Conservation (phyloP, 2,888 invertebrate genomes). For the Parasteatoda lunata region DNA sequence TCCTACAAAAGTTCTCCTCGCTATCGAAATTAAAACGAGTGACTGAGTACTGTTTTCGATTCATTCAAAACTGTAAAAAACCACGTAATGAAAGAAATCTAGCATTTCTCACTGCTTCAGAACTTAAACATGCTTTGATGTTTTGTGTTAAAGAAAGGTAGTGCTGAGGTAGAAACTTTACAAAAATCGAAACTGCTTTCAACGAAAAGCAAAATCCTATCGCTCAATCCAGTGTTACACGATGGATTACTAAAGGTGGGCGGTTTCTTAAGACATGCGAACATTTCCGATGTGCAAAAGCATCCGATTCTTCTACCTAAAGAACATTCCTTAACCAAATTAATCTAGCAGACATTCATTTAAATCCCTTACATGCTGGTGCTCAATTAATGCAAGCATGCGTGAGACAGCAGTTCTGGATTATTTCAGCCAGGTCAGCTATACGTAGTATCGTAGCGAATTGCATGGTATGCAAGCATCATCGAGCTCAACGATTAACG, state of each 20-base stretch:
- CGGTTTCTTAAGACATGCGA: neutral
- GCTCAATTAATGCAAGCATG: constrained; percentile 15
- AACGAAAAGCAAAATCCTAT: neutral
- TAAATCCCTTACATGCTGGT: neutral
- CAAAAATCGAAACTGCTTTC: neutral
- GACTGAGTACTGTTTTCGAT: too few relatives aligned
- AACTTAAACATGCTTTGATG: too few relatives aligned
- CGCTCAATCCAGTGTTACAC: neutral
- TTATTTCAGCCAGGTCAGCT: neutral
- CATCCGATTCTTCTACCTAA: neutral
- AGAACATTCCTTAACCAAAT: neutral
- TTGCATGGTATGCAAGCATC: neutral
- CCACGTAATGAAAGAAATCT: too few relatives aligned
- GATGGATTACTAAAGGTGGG: neutral
- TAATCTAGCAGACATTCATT: neutral
- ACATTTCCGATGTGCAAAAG: neutral
- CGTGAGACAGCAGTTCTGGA: neutral
- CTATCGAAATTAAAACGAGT: too few relatives aligned
- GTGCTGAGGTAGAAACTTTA: neutral
- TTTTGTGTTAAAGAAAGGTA: too few relatives aligned
- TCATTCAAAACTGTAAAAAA: too few relatives aligned
- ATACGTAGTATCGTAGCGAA: neutral
- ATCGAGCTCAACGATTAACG: neutral
- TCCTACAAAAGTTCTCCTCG: too few relatives aligned
- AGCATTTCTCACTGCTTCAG: too few relatives aligned